A percentile compares a stretch with the other conserved stretches of the same genome.
These are phyloP conservation scores for Calcarius lapponicus DNA, from an alignment of 2,797 vertebrate species.

Conservation along the genomic window DNA sequence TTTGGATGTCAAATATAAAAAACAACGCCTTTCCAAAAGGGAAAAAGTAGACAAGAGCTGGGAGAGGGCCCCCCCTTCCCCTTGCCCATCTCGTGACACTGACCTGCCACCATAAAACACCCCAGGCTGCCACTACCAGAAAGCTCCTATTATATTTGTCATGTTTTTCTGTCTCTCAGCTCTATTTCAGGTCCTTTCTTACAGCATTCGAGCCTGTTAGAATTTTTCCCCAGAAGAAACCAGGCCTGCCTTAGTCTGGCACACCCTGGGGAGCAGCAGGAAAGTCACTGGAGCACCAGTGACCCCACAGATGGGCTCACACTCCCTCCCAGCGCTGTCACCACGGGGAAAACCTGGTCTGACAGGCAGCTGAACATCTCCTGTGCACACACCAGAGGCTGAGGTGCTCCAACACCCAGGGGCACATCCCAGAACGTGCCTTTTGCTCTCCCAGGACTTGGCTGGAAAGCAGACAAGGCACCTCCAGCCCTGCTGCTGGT, in stretches of 20 bases:
- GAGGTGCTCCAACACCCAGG: fast-evolving
- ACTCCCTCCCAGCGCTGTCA: neutral
- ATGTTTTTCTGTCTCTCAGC: neutral
- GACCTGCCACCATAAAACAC: neutral
- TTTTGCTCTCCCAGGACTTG: neutral
- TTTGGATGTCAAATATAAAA: neutral
- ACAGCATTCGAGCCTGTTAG: neutral
- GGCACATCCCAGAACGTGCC: fast-evolving
- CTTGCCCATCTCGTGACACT: neutral
- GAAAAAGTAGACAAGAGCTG: neutral
- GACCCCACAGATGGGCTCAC: fast-evolving
- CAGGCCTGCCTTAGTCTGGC: neutral
- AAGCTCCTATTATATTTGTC: neutral
- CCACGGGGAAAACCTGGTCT: neutral
- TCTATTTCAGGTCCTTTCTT: neutral
- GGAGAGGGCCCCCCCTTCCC: neutral
- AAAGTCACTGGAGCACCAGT: neutral
- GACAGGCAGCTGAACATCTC: neutral
- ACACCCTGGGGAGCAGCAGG: neutral
- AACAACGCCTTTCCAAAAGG: neutral
- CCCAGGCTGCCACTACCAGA: neutral
- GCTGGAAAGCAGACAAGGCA: neutral
- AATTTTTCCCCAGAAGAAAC: neutral
- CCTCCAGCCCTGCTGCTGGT: neutral
- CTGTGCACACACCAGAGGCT: neutral